Base-by-base conservation (phyloP, 1,140 invertebrate genomes). In the Eriocheir sinensis region DNA sequence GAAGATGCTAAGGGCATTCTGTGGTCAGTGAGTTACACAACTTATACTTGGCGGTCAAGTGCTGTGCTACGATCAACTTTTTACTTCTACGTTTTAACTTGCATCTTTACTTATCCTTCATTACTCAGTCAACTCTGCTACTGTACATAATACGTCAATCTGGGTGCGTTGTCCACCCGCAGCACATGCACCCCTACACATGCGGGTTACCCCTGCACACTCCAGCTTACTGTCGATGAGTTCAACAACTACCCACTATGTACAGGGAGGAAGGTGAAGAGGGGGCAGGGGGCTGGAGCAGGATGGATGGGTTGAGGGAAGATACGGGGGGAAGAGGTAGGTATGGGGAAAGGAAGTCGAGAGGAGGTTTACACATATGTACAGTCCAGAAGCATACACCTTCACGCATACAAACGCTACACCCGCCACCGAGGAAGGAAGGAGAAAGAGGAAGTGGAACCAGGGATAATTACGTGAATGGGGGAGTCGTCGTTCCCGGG, bases 401-500 rank as follows among this genome's bases (percentile, higher is more conserved):
- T 30, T 80, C 91, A 83, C 60, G 36, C 85, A 92, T 79, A 91
- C 79, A n/a, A 80, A 94, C 48, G 48, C 89, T 94, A 91, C 93
- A 94, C 44, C 93, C 93, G 91, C 41, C 93, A 94, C 89, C 89
- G 36, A 60, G 72, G n/a, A 21, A 89, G 83, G 40, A 34, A 86
- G 48, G 30, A 44, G 91, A 53, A 17, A 85, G 34, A 86, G 30
- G 91, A 53, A 53, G 21, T 21, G 12, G 21, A 53, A 53, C 48
- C 48, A 53, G 21, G n/a, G 53, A 94, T 94, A 94, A 85, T 94
- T 94, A 94, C 93, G 90, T 94, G 93, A 81, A 41, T 89, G 81
- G 89, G 83, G 17, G 38, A 38, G 9, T n/a, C 88, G 79, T 38
- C 60, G 89, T 40, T 34, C 38, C 32, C 93, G 48, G 48, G 38